Base-by-base conservation (phyloP, 2,797 vertebrate genomes). In the Danio kyathit region DNA sequence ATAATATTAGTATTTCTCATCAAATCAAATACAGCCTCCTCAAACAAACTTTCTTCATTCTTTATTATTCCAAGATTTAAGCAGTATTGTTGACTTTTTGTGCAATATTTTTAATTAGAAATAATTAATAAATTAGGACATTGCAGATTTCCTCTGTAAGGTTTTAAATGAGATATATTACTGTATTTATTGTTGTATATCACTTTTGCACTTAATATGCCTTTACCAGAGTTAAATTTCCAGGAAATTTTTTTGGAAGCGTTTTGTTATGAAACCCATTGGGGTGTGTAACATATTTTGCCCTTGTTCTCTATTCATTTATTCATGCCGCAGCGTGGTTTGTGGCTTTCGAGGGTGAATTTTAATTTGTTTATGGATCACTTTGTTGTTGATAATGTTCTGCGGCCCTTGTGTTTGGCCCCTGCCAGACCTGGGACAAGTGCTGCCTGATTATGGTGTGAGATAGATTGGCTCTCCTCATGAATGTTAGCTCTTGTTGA, bases 321-420 rank as follows among this genome's bases (percentile, higher is more conserved):
- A 71, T 83, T 76, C 41, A 49, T 61, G 40, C 40, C 64, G 48
- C 41, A 48, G 9, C 4, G 49, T 74, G 69, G 46, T 81, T 70
- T 70, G 64, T 66, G 61, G 60, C 72, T 69, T 52, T 51, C 48
- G 56, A 75, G 63, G 72, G 65, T 59, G 67, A 48, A 77, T 72
- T 84, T 74, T 74, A 81, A 78, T 80, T 81, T 84, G 79, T 81
- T 81, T 76, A 69, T 61, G 69, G 44, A 54, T 84, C 65, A 73
- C 40, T 63, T 14, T 65, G 48, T 56, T 51, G 66, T 70, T 73
- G 66, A 72, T 77, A 77, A 84, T 76, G 59, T 64, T 63, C 12
- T 65, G 78, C 72, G 56, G 72, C 67, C 17, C 78, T 49, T 65
- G 49, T 56, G 44, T 65, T 61, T 63, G 64, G 69, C 41, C 29